A percentile compares a stretch with the other conserved stretches of the same genome.
Evolutionary conservation across 2,888 invertebrate genomes (phyloP).

Genomic region (Dasysyrphus tricinctus): DNA sequence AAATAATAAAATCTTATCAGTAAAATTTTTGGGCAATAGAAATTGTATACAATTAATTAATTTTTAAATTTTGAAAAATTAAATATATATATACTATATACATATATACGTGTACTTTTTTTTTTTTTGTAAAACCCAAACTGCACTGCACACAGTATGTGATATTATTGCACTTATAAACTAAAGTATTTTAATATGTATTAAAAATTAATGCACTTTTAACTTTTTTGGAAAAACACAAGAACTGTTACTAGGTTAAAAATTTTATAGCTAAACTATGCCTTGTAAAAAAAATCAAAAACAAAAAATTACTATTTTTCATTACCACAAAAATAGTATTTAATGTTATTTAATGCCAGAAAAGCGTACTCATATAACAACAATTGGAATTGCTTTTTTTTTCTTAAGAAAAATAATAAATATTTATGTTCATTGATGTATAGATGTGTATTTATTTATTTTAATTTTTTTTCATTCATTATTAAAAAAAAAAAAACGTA

Average conservation of each 20-base stretch:
- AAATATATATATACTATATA: neutral
- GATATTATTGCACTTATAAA: slow-evolving; percentile 75
- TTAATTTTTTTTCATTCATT: slow-evolving; percentile 11
- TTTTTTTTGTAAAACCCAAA: slow-evolving; percentile 51
- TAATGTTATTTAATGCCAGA: slow-evolving; percentile 15
- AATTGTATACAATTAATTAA: slow-evolving; percentile 12
- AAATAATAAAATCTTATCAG: slow-evolving; percentile 28
- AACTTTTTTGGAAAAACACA: slow-evolving; percentile 30
- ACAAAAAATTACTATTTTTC: slow-evolving; percentile 44
- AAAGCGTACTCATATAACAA: slow-evolving; percentile 19
- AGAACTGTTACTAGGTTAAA: slow-evolving; percentile 50
- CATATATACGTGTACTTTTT: slow-evolving; percentile 12
- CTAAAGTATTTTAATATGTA: slow-evolving; percentile 45
- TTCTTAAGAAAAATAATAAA: slow-evolving; percentile 31
- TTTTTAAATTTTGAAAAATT: neutral
- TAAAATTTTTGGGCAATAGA: slow-evolving; percentile 58
- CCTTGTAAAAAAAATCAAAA: slow-evolving; percentile 58
- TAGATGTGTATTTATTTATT: slow-evolving; percentile 51
- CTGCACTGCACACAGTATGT: slow-evolving; percentile 75
- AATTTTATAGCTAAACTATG: slow-evolving; percentile 60
- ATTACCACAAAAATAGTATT: slow-evolving; percentile 53
- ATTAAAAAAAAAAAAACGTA: slow-evolving; percentile 34
- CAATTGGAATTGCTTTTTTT: slow-evolving; percentile 47
- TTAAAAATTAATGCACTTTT: slow-evolving; percentile 48
- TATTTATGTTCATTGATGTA: slow-evolving; percentile 43